phyloP scores from a whole-genome alignment of 2,113 vertebrate genomes.

The Eleginops maclovinus region DNA sequence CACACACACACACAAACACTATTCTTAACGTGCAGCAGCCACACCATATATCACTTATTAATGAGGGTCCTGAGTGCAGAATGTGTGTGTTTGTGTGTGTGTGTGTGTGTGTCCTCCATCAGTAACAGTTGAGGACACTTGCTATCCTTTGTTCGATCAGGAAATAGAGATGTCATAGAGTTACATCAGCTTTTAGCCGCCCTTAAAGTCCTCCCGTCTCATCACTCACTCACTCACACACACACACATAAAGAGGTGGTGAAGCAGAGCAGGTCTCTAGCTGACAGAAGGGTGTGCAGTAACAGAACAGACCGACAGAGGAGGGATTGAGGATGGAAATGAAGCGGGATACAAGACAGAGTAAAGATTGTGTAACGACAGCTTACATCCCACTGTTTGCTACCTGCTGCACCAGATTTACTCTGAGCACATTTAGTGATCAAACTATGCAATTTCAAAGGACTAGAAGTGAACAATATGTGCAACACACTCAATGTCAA shows the following conservation, averaged over 20 bases:
- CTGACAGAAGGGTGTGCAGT: too few species aligned
- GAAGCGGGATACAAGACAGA: too few species aligned
- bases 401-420: too few species aligned
- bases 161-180: slow-evolving; percentile 34
- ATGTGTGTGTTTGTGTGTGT: slow-evolving; percentile 16
- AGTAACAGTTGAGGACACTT: slow-evolving; percentile 25
- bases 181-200: slow-evolving; percentile 26
- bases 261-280: too few species aligned
- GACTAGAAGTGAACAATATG: too few species aligned
- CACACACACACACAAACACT: background rate
- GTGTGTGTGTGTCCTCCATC: background rate
- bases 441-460: too few species aligned
- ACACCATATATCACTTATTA: slow-evolving; percentile 49
- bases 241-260: background rate
- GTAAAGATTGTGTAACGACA: too few species aligned
- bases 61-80: slow-evolving; percentile 43
- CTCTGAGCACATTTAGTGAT: too few species aligned
- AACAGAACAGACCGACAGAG: too few species aligned
- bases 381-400: too few species aligned
- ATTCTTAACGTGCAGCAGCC: slow-evolving; percentile 11
- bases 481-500: too few species aligned
- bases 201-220: slow-evolving; percentile 24
- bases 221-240: slow-evolving; percentile 5
- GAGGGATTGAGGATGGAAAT: too few species aligned
- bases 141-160: slow-evolving; percentile 38